A percentile compares a stretch with the other conserved stretches of the same genome.
Conservation (phyloP, 2,113 vertebrate genomes). For the Corvus hawaiiensis region DNA sequence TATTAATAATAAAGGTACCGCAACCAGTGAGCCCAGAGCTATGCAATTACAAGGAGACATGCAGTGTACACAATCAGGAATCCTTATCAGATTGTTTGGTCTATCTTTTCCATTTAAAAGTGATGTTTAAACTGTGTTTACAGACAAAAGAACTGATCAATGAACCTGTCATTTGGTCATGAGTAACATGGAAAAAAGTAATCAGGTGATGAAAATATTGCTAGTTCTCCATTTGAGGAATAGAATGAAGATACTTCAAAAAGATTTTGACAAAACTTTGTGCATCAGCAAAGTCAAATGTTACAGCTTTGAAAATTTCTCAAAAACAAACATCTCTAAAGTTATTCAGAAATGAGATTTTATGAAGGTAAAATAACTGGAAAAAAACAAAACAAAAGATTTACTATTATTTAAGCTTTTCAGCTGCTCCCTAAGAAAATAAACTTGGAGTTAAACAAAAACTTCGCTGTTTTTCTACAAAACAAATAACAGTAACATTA, state of each 20-base stretch:
- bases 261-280: not conserved
- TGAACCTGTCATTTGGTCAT: constrained; percentile 15
- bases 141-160: constrained; percentile 36
- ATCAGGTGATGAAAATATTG: constrained; percentile 41
- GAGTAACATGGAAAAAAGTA: not conserved
- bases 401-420: constrained; percentile 54
- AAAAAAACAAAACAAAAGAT: not conserved
- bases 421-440: constrained; percentile 76
- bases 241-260: not conserved
- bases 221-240: not conserved
- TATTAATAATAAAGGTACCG: constrained; percentile 41
- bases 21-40: not conserved
- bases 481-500: constrained; percentile 59
- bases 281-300: not conserved
- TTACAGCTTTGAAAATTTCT: not conserved
- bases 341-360: not conserved
- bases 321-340: not conserved
- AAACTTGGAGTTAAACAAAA: constrained; percentile 75
- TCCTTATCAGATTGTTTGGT: constrained; percentile 64
- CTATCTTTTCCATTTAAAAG: constrained; percentile 58
- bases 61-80: constrained; percentile 41
- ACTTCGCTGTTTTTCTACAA: constrained; percentile 51
- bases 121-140: constrained; percentile 50
- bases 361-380: not conserved
- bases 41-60: constrained; percentile 36